Conservation (phyloP, 2,888 invertebrate genomes). For the Drosophila melanocephala region DNA sequence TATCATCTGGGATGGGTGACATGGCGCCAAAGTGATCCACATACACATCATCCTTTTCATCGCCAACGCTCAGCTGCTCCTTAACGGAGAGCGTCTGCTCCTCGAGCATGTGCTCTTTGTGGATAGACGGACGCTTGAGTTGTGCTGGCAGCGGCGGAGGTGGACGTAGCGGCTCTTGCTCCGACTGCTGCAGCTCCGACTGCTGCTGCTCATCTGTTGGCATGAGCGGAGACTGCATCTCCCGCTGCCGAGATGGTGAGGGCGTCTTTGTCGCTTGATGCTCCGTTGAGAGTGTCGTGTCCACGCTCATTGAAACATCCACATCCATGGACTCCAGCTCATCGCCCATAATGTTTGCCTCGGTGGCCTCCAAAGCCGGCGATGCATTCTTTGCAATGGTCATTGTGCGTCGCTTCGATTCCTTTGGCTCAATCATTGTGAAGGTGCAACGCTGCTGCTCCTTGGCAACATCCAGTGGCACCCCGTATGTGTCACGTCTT, state of each 20-base stretch:
- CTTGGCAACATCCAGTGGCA: conserved; percentile 5
- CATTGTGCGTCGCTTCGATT: conserved; percentile 52
- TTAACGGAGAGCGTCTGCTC: conserved; percentile 77
- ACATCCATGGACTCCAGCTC: conserved; percentile 80
- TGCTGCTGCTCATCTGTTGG: conserved; percentile 31
- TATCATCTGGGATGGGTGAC: conserved; percentile 72
- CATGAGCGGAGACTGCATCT: conserved; percentile 40
- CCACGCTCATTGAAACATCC: conserved; percentile 56
- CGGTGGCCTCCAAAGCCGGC: conserved; percentile 54
- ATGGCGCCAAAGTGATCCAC: conserved; percentile 75
- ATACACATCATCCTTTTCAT: conserved; percentile 83
- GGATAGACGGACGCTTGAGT: conserved; percentile 67
- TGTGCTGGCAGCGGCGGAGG: conserved; percentile 40
- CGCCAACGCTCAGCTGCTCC: conserved; percentile 75
- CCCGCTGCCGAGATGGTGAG: conserved; percentile 32
- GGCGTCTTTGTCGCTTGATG: not conserved
- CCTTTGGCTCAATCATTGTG: not conserved
- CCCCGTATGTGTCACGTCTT: conserved; percentile 35
- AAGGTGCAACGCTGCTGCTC: conserved; percentile 37
- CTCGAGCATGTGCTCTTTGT: conserved; percentile 39
- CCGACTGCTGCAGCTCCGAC: not conserved
- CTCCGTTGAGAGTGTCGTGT: conserved; percentile 2
- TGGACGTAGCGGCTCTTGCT: not conserved
- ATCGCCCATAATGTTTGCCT: conserved; percentile 34
- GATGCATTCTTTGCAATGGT: conserved; percentile 30